Conservation (phyloP, 2,113 vertebrate genomes). For the Oceanodroma tethys region DNA sequence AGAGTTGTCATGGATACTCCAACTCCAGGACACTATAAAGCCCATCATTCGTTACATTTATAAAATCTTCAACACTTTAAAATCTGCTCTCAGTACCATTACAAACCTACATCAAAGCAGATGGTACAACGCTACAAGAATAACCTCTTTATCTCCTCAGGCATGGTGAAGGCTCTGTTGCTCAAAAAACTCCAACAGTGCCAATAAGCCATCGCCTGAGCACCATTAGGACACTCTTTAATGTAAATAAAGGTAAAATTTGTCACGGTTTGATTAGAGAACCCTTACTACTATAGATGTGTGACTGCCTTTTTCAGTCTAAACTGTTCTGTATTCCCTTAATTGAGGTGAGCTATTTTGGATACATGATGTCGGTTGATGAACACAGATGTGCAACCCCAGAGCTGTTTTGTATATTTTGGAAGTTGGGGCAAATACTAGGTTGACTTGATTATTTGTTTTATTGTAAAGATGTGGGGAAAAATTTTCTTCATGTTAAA, state of each 20-base stretch:
- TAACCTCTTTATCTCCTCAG: background rate
- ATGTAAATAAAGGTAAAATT: constrained; percentile 1
- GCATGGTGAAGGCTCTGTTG: background rate
- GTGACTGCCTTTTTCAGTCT: background rate
- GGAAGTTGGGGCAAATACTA: background rate
- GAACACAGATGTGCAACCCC: background rate
- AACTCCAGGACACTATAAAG: background rate
- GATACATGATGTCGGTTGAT: background rate
- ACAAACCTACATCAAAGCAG: constrained; percentile 30
- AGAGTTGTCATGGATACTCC: constrained; percentile 58
- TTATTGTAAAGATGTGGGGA: background rate
- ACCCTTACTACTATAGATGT: background rate
- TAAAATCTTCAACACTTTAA: background rate
- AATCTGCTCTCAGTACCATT: background rate
- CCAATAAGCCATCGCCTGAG: background rate
- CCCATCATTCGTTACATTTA: background rate
- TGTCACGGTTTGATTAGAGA: background rate
- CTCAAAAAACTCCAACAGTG: background rate
- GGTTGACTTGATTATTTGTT: background rate
- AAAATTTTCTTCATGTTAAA: background rate
- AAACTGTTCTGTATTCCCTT: background rate
- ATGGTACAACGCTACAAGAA: background rate
- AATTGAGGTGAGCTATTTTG: background rate
- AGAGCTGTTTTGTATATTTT: background rate
- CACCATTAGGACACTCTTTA: background rate